Evolutionary conservation across 2,797 vertebrate species (phyloP), one percentile per base, ranked within the genome.

Genomic region (Falco concolor): DNA sequence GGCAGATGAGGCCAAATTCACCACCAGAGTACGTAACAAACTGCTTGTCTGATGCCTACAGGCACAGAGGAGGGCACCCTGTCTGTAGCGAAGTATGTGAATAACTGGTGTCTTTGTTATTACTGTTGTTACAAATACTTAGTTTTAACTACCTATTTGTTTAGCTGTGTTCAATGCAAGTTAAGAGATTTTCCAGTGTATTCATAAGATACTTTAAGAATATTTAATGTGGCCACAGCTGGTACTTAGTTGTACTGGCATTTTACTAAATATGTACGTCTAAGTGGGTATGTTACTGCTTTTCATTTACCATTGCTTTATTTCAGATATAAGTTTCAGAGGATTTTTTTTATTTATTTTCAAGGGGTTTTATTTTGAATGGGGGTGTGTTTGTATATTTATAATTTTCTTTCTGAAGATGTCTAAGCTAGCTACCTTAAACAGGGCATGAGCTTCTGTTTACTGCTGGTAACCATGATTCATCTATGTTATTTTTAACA

Each of bases 401-500:
- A 25, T 77, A n/a, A 2, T n/a, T 38, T 89, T 45, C 72, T 83
- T 85, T 77, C 61, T 61, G 60, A 85, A 77, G 24, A 15, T 72
- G 42, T 38, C 60, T 64, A 53, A 86, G 42, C 53, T 65, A 59
- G 44, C 28, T 13, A 4, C 64, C 85, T 87, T 34, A 49, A 90
- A n/a, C 23, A 68, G 38, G 27, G 30, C 24, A 24, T 61, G 22
- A 93, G 24, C 73, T 96, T 76, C 75, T 68, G 52, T 70, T 94
- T 92, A 24, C 70, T 91, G 30, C 78, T 83, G 61, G 22, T 85
- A 87, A 59, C 69, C 20, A 11, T 91, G 78, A 91, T 50, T 89
- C 73, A 70, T 90, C 17, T 74, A 12, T 82, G 82, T 79, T 92
- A 83, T 93, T 91, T 96, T 93, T 89, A 89, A 84, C n/a, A 69